Evolutionary conservation across 2,797 vertebrate species (phyloP).

Genomic region (Cetoscarus ocellatus): DNA sequence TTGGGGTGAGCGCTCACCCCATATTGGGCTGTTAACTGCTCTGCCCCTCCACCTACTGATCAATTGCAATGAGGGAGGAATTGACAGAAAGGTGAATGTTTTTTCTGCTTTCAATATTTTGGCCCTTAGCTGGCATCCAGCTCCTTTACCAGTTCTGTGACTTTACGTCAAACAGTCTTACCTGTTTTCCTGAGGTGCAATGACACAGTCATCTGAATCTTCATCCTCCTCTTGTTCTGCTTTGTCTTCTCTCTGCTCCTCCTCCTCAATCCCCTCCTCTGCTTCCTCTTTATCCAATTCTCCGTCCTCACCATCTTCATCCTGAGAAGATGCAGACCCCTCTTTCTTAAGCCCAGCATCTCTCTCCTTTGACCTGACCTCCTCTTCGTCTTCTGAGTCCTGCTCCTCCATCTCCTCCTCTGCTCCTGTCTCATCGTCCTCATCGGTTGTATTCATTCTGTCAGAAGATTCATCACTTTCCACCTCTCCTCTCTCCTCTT

Average conservation of each 20-base stretch:
- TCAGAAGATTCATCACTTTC: constrained; percentile 32
- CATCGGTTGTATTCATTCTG: constrained; percentile 28
- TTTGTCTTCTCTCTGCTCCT: constrained; percentile 16
- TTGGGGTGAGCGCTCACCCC: too few relatives aligned
- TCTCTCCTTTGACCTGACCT: constrained; percentile 4
- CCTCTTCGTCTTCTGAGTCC: constrained; percentile 16
- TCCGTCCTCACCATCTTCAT: constrained; percentile 29
- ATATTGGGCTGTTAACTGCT: too few relatives aligned
- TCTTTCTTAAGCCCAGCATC: constrained; percentile 23
- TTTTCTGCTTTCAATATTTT: too few relatives aligned
- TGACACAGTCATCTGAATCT: constrained; percentile 77
- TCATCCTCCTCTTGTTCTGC: constrained; percentile 43
- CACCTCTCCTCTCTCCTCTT: constrained; percentile 17
- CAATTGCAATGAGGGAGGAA: too few relatives aligned
- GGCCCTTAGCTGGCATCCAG: too few relatives aligned
- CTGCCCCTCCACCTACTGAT: too few relatives aligned
- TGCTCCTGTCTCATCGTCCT: constrained; percentile 28
- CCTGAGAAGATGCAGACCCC: constrained; percentile 35
- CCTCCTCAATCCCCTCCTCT: constrained; percentile 8
- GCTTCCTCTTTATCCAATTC: constrained; percentile 23
- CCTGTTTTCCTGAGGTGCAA: constrained; percentile 68
- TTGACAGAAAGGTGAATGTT: too few relatives aligned
- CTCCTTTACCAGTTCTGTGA: too few relatives aligned
- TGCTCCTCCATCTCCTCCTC: constrained; percentile 45
- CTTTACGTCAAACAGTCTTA: neutral